Evolutionary conservation across 2,888 invertebrate species (phyloP), one percentile per base, ranked within the genome.

Genomic region (Acleris literana): DNA sequence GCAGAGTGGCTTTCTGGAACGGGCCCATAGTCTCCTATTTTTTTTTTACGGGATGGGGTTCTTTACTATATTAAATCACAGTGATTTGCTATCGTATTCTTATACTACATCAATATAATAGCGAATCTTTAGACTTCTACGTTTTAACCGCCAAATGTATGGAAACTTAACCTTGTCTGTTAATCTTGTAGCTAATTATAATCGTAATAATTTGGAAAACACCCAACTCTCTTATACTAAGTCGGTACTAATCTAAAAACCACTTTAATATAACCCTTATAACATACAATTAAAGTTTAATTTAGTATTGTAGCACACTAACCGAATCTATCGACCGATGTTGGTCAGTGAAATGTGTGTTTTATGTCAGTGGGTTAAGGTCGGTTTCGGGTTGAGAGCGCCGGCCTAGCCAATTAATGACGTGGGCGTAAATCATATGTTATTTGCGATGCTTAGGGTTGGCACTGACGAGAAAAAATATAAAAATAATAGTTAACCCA

Each of bases 401-500:
- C 5, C 39, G 18, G 17, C 22, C 20, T 22, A 29, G 48, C 55
- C 58, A 64, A 60, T 64, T 64, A 64, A 60, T 60, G 48, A 13
- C 16, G 64, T 59, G 54, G 59, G 59, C 16, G 59, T 64, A 60
- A 60, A 64, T 64, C 64, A 60, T 64, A 64, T 58, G 43, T 59
- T 64, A 59, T 54, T 59, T 59, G 58, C 54, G 48, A 55, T 49
- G 17, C 2, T 43, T 64, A 64, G 64, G 64, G 64, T 51, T 64
- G 59, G 18, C 59, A 16, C 43, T 39, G 13, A n/a, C 7, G 3
- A 17, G 7, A 29, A 46, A 17, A 5, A 13, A 9, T 29, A 11
- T 29, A 18, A 39, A 16, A 29, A 51, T 29, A n/a, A n/a, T n/a
- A n/a, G 2, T 29, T 29, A 29, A 29, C 1, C 5, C 5, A 5